Conservation (phyloP, 2,888 invertebrate genomes). For the Gortyna flavago region DNA sequence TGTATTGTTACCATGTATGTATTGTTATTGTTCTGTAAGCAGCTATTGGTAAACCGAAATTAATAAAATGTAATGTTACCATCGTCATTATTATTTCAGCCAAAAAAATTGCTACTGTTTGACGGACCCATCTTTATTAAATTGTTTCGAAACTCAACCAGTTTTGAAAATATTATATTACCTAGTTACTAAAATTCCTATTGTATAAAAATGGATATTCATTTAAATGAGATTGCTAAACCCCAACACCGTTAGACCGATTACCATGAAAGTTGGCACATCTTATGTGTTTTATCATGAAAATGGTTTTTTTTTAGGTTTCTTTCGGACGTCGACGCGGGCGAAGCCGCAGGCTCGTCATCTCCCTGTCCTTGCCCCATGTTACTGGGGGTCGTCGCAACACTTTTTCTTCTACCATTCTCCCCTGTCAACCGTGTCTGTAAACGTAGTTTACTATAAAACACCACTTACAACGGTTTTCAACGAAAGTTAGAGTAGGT, state of each 20-base stretch:
- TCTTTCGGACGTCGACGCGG: not conserved
- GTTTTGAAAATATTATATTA: not conserved
- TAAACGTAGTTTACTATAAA: not conserved
- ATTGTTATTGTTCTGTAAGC: too few species aligned
- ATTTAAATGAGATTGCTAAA: not conserved
- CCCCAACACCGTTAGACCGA: not conserved
- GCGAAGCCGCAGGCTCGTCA: not conserved
- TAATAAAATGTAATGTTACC: too few species aligned
- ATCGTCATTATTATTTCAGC: too few species aligned
- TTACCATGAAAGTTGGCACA: not conserved
- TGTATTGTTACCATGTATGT: too few species aligned
- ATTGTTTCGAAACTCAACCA: not conserved
- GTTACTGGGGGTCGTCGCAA: too few species aligned
- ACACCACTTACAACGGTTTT: not conserved
- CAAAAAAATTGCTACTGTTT: too few species aligned
- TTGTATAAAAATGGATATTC: not conserved
- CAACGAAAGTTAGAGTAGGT: not conserved
- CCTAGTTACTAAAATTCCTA: not conserved
- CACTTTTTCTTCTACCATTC: not conserved
- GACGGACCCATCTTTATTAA: too few species aligned
- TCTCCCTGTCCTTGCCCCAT: not conserved
- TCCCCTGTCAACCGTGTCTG: not conserved
- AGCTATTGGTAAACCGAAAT: too few species aligned
- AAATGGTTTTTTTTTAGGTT: not conserved
- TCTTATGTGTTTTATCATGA: not conserved